phyloP scores from a whole-genome alignment of 2,888 invertebrate genomes.

The Busseola fusca region DNA sequence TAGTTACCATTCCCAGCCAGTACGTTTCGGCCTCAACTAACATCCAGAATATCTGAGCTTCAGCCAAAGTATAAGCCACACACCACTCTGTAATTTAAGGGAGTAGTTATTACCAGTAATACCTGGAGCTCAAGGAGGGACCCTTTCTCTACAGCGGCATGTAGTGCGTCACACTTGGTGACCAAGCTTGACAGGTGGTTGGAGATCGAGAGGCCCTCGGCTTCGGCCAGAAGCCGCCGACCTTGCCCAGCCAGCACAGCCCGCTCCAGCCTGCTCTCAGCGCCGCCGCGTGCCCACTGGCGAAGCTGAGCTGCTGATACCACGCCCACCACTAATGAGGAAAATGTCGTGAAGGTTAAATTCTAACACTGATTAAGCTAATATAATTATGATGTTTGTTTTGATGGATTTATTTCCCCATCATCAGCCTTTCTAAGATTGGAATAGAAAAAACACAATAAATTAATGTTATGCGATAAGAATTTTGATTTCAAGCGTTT shows the following conservation, averaged over 20 bases:
- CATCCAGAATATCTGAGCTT: neutral
- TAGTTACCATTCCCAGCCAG: neutral
- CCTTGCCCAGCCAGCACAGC: conserved; percentile 84
- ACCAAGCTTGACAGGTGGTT: conserved; percentile 90
- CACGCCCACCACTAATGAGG: conserved; percentile 73
- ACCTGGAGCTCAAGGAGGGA: conserved; percentile 91
- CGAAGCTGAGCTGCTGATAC: conserved; percentile 79
- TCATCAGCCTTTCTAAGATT: neutral
- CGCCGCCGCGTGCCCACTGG: conserved; percentile 80
- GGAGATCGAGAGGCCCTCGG: conserved; percentile 75
- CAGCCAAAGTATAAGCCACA: neutral
- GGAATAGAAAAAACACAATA: neutral
- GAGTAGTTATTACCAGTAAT: conserved; percentile 74
- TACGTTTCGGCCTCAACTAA: neutral
- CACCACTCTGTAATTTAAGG: neutral
- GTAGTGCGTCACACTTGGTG: conserved; percentile 93
- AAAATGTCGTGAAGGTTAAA: neutral
- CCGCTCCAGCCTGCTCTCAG: conserved; percentile 82
- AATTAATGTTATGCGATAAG: neutral
- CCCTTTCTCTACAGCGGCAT: conserved; percentile 93
- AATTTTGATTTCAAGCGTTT: neutral
- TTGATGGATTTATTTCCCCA: neutral
- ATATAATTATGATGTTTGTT: neutral
- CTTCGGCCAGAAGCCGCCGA: conserved; percentile 78
- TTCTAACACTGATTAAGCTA: conserved; percentile 6